Evolutionary conservation across 1,140 invertebrate species (phyloP), one percentile per base, ranked within the genome.

Genomic region (Reticulitermes speratus): DNA sequence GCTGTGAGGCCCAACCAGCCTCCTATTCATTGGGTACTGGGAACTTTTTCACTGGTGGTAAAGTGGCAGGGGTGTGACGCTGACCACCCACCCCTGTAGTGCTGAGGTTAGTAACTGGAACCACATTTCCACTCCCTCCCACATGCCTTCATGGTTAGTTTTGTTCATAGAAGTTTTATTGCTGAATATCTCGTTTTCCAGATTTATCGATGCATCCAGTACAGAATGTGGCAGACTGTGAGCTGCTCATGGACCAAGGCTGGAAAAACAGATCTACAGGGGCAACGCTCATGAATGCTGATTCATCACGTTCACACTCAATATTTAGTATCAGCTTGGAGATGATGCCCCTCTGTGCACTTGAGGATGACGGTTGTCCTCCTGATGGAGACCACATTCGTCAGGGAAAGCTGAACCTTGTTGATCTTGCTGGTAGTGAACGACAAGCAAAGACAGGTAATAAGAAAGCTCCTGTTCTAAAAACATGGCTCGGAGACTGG

Each of bases 311-410:
- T 14, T 94, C 93, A 87, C 97, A 99, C 90, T 97, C 97, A n/a
- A 98, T 99, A 86, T 97, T 99, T 89, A 97, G 96, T 0, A 94
- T 99, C 85, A 95, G 95, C 82, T 91, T 98, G 23, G 97, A 99
- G 91, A 94, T 96, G 89, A 94, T 96, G 89, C 89, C 91, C 86
- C 90, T 90, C 9, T 89, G 83, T 89, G 16, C 90, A 90, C 14
- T 84, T 32, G 83, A 84, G 16, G 83, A 59, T 21, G 83, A 16
- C 11, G 25, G 45, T 21, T 84, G 44, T 32, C 2, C 52, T 38
- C n/a, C 16, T 30, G 81, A 45, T 30, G 44, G 86, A 16, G 83
- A 86, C 21, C 87, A 83, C 0, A 95, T 96, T 84, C 90, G 94
- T 85, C 92, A 95, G 82, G 97, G 97, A 0, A 96, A 98, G 90